These are phyloP conservation scores for Mylabris sibirica DNA, from an alignment of 2,888 invertebrate species.

Conservation along the genomic window DNA sequence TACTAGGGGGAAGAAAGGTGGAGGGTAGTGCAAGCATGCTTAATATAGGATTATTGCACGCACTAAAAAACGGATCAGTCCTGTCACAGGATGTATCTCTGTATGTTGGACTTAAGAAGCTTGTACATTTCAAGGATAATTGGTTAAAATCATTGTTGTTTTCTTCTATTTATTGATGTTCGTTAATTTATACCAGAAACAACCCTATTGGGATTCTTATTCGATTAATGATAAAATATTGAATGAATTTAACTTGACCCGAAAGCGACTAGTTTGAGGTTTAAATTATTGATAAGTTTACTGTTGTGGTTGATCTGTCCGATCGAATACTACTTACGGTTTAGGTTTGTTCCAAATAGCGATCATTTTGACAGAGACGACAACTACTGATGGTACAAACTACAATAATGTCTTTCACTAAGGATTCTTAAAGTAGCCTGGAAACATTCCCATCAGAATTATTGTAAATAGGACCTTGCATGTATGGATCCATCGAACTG, in stretches of 20 bases:
- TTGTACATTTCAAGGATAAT: background rate
- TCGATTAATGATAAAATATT: background rate
- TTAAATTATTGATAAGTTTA: constrained; percentile 6
- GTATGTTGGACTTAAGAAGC: background rate
- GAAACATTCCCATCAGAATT: no score
- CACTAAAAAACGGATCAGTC: background rate
- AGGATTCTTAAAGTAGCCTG: no score
- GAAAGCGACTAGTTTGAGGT: background rate
- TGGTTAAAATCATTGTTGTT: background rate
- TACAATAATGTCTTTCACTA: no score
- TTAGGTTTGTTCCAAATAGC: no score
- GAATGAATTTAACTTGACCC: no score
- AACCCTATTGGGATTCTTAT: background rate
- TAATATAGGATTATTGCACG: constrained; percentile 6
- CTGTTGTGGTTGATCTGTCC: background rate
- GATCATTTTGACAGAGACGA: no score
- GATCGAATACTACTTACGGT: background rate
- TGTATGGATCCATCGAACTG: no score
- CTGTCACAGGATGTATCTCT: background rate
- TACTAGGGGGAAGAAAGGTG: background rate
- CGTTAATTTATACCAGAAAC: no score
- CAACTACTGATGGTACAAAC: no score
- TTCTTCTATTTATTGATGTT: background rate
- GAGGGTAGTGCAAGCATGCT: background rate
- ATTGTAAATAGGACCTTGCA: no score